Evolutionary conservation across 2,797 vertebrate species (phyloP), one percentile per base, ranked within the genome.

Genomic region (Hirundo rustica): DNA sequence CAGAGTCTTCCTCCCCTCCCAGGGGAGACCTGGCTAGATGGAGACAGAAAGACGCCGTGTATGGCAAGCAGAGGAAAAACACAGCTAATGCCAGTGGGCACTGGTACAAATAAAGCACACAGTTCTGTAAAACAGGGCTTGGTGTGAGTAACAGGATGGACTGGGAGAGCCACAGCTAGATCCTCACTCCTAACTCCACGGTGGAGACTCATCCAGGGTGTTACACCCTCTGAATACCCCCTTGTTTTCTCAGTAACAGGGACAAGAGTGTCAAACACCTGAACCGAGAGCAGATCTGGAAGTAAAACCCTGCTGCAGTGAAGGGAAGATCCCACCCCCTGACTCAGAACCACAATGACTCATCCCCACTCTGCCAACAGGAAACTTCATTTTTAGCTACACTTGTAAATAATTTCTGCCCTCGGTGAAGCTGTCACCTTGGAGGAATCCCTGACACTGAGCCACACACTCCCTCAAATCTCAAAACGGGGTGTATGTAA

Each of bases 311-410:
- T 79, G 58, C 83, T 36, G 76, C 85, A 76, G 86, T 0, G 9
- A 75, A 66, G 85, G 55, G 79, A 83, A 78, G 85, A 75, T 93
- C 88, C 92, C 82, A 60, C 88, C 93, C 93, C 76, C 81, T 23
- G 13, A 82, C 90, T 88, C 77, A 68, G 61, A 95, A 60, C 95
- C 95, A 88, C 95, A 87, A 27, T 95, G 94, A 96, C 88, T 96
- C 96, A 96, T 57, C 85, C 82, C 27, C 19, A 11, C 91, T 61
- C 85, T 50, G 91, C 88, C 89, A 90, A 85, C 88, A 96, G 94
- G 89, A 96, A 95, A 79, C 71, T 71, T 86, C 83, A 57, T 38
- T 92, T 96, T 95, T 81, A 94, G 92, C 79, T 90, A 19, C 8
- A 1, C 67, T 79, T 78, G 70, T 62, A 91, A 92, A 75, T 68